A percentile compares a stretch with the other conserved stretches of the same genome.
phyloP scores from a whole-genome alignment of 2,797 vertebrate genomes.

The Halcyon leucocephala region DNA sequence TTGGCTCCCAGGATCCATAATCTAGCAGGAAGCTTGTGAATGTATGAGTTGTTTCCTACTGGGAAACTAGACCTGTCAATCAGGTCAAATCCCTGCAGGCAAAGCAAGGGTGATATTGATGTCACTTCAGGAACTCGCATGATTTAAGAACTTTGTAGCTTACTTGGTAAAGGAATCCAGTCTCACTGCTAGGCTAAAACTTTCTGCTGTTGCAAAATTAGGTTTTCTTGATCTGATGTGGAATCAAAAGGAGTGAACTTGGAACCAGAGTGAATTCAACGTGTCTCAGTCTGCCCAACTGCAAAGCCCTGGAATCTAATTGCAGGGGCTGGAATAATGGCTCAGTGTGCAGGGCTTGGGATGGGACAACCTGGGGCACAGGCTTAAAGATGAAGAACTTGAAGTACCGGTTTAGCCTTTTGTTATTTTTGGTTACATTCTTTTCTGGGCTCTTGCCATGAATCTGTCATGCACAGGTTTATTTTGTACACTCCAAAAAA shows the following conservation, averaged over 20 bases:
- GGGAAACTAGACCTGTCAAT: neutral
- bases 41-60: neutral
- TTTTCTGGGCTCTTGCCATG: neutral
- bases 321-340: neutral
- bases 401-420: neutral
- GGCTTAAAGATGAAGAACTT: neutral
- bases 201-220: slow-evolving; percentile 31
- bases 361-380: neutral
- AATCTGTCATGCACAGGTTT: neutral
- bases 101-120: neutral
- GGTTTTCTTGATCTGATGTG: slow-evolving; percentile 11
- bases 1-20: neutral
- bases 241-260: neutral
- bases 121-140: neutral
- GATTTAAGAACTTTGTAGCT: neutral
- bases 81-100: neutral
- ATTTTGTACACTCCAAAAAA: neutral
- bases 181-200: neutral
- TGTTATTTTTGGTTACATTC: neutral
- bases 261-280: neutral
- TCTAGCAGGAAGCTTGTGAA: neutral
- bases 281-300: slow-evolving; percentile 15
- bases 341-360: slow-evolving; percentile 38
- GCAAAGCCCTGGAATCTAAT: slow-evolving; percentile 26
- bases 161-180: neutral